Evolutionary conservation across 2,888 invertebrate genomes (phyloP), one percentile per base, ranked within the genome.

Genomic region (Microchrysa polita): DNA sequence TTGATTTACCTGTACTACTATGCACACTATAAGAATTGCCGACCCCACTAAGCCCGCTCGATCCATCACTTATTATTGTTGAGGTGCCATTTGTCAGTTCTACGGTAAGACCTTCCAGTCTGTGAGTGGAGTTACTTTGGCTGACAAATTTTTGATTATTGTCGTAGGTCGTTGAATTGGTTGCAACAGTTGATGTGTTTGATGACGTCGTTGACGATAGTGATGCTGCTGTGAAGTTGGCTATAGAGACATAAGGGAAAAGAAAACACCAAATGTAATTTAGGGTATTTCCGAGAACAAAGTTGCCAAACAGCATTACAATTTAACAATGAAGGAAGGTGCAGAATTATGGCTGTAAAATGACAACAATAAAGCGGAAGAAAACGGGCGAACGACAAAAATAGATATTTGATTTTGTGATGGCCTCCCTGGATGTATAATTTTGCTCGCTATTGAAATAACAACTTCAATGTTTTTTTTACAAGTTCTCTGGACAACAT

Each of bases 101-200:
- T 10, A 5, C 20, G 27, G 23, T 55, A 23, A 53, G 60, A 5
- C 52, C 44, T 10, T 76, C 74, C 75, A 78, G 76, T 76, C 78
- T 77, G 74, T 79, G 77, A 77, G 78, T 78, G 48, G 78, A 76
- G 44, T 79, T 79, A 75, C 79, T 79, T 76, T 78, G 79, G 76
- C 78, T 77, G 42, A 77, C 74, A 75, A 77, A 67, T 76, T 77
- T 73, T 76, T 78, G 77, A 65, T 55, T 72, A 65, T 74, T 76
- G 23, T 74, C 76, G 20, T 67, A 60, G 7, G 72, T 74, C 22
- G 74, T 73, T 55, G 22, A 22, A 52, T 18, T 20, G 14, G 63
- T 55, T 55, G 65, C 1, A 22, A 48, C 12, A 52, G 60, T 27
- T 59, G 67, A 44, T 67, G 59, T 18, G 40, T 12, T 52, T 34